Base-by-base conservation (phyloP, 2,888 invertebrate genomes). In the Campoplex nolae region DNA sequence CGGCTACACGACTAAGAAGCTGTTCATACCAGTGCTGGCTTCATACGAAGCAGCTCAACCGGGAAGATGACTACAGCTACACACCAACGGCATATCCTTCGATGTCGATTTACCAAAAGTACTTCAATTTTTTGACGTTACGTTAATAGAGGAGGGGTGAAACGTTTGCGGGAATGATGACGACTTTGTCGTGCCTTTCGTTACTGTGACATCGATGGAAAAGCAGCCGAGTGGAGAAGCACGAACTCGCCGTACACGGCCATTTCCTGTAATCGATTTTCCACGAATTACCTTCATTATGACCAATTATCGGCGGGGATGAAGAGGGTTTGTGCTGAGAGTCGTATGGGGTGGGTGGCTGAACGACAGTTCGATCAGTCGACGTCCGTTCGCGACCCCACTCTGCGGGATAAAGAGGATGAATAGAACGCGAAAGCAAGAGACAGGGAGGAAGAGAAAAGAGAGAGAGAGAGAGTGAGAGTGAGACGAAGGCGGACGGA, bases 251-350 rank as follows among this genome's bases (percentile, higher is more conserved):
- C 83, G 82, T 89, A 87, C 90, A 90, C 88, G 89, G 88, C 92
- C 91, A 92, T 93, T 93, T 93, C 92, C 93, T 91, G 91, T 89
- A 91, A 92, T 92, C 92, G 93, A 93, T 93, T 93, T 93, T 92
- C 91, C 92, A 89, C 91, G 90, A 93, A 93, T 92, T 93, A 91
- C 92, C 91, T 92, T 92, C 89, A 92, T 93, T 93, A 93, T 91
- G 92, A 92, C 89, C 91, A 93, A 93, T 93, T 93, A 93, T 93
- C 91, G 91, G 91, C 89, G 89, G 90, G 90, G 91, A 91, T 91
- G 90, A 90, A 89, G 89, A 89, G 90, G 90, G 86, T 88, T 89
- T 79, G 81, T 74, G 85, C 74, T 68, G 54, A 18, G 84, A 83
- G 79, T 65, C 71, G 73, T 75, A 48, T 71, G 67, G 35, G 58